Percentiles rank a stretch among this genome's conserved stretches.
Conservation (phyloP, 2,797 vertebrate genomes). For the Okamejei kenojei region DNA sequence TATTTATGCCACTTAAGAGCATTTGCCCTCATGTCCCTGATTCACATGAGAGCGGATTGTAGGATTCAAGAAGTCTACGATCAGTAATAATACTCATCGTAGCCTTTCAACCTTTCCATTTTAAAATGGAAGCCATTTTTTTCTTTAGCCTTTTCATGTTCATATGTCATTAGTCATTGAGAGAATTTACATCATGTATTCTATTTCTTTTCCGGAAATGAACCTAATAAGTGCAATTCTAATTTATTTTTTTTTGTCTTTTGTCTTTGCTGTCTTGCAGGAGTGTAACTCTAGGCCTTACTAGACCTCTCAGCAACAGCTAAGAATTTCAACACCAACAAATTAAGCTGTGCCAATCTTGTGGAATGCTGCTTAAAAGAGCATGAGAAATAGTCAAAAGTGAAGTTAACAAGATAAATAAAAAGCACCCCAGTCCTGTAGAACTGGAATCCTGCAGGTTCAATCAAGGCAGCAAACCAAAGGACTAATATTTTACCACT, state of each 20-base stretch:
- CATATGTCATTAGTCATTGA: background rate
- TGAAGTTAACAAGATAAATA: slow-evolving; percentile 63
- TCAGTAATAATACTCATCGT: background rate
- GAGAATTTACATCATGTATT: background rate
- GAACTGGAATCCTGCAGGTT: slow-evolving; percentile 57
- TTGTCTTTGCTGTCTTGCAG: slow-evolving; percentile 97
- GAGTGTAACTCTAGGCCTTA: slow-evolving; percentile 81
- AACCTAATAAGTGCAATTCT: slow-evolving; percentile 46
- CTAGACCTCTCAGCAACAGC: slow-evolving; percentile 74
- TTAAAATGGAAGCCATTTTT: background rate
- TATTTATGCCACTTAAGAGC: background rate
- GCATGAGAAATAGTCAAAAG: slow-evolving; percentile 66
- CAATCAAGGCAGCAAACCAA: slow-evolving; percentile 87
- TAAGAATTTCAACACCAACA: slow-evolving; percentile 74
- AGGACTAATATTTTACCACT: slow-evolving; percentile 67
- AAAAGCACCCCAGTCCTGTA: slow-evolving; percentile 49
- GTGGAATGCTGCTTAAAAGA: slow-evolving; percentile 75
- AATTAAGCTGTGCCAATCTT: slow-evolving; percentile 74
- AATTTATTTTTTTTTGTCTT: slow-evolving; percentile 80
- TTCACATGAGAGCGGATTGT: slow-evolving; percentile 7
- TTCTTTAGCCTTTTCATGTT: background rate
- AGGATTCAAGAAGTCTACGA: background rate
- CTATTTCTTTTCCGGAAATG: background rate
- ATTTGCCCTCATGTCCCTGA: background rate
- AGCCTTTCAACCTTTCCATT: background rate